These are phyloP conservation scores for Pangasius krempfi DNA, from an alignment of 2,797 vertebrate species.

Conservation along the genomic window DNA sequence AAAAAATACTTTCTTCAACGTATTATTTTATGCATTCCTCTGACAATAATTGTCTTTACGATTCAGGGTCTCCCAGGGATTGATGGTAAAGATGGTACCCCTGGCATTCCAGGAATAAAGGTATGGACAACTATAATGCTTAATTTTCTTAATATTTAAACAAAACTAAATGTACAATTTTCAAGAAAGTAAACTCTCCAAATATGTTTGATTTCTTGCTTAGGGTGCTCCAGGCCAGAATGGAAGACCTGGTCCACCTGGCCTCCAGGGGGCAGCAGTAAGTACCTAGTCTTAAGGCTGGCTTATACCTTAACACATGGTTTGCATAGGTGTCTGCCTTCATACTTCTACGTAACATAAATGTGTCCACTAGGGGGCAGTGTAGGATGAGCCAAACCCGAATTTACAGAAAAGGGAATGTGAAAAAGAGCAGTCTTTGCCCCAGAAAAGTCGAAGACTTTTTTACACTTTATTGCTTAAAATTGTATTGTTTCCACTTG, in stretches of 20 bases:
- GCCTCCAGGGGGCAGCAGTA: slow-evolving; percentile 89
- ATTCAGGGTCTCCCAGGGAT: slow-evolving; percentile 91
- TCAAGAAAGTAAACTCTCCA: background rate
- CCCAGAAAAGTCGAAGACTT: background rate
- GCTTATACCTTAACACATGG: background rate
- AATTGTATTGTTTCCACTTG: background rate
- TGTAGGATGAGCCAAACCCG: background rate
- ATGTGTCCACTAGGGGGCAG: background rate
- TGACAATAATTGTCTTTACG: slow-evolving; percentile 19
- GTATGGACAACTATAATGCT: slow-evolving; percentile 64
- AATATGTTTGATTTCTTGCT: slow-evolving; percentile 39
- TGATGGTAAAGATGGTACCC: slow-evolving; percentile 93
- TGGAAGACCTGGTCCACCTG: slow-evolving; percentile 83
- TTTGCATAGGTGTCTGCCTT: background rate
- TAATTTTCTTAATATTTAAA: background rate
- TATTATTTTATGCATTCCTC: background rate
- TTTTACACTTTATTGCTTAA: background rate
- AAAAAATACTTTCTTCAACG: background rate
- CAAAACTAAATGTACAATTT: background rate
- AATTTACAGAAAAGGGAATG: background rate
- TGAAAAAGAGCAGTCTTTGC: background rate
- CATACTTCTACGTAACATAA: background rate
- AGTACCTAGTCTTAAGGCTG: slow-evolving; percentile 67
- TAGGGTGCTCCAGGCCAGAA: slow-evolving; percentile 84
- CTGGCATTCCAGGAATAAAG: slow-evolving; percentile 91